Evolutionary conservation across 2,888 invertebrate species (phyloP).

Genomic region (Ceraclea dissimilis): DNA sequence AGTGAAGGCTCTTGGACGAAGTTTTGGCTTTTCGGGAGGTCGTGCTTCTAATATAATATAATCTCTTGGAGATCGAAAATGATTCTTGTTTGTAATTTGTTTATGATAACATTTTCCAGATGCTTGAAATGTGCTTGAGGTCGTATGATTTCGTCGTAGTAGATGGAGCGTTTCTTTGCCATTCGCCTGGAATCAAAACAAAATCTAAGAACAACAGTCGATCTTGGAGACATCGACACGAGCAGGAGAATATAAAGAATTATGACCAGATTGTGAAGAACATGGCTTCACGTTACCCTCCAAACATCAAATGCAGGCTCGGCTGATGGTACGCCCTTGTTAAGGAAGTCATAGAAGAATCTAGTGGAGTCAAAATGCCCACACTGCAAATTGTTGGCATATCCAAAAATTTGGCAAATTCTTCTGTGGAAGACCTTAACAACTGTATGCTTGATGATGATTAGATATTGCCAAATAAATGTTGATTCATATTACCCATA

Average conservation of each 20-base stretch:
- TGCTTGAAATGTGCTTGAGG: conserved; percentile 69
- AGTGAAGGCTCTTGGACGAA: no score
- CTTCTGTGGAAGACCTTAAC: background rate
- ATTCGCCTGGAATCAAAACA: conserved; percentile 56
- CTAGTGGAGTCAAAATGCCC: background rate
- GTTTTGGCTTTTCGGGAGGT: no score
- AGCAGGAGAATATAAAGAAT: conserved; percentile 39
- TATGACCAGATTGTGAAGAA: conserved; percentile 44
- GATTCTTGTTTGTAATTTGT: no score
- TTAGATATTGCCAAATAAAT: no score
- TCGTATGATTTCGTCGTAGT: conserved; percentile 64
- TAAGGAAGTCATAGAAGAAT: background rate
- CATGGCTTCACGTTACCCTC: conserved; percentile 42
- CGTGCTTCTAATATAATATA: no score
- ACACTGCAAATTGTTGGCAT: background rate
- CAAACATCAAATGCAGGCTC: conserved; percentile 32
- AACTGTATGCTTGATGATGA: background rate
- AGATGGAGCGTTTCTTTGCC: conserved; percentile 67
- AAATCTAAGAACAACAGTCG: conserved; percentile 34
- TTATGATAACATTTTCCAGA: conserved; percentile 39
- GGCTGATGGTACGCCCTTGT: conserved; percentile 22
- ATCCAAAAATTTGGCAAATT: background rate
- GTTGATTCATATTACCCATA: no score
- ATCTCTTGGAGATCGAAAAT: no score
- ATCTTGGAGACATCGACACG: conserved; percentile 29